Evolutionary conservation across 2,888 invertebrate genomes (phyloP), one percentile per base, ranked within the genome.

Genomic region (Acleris sparsana): DNA sequence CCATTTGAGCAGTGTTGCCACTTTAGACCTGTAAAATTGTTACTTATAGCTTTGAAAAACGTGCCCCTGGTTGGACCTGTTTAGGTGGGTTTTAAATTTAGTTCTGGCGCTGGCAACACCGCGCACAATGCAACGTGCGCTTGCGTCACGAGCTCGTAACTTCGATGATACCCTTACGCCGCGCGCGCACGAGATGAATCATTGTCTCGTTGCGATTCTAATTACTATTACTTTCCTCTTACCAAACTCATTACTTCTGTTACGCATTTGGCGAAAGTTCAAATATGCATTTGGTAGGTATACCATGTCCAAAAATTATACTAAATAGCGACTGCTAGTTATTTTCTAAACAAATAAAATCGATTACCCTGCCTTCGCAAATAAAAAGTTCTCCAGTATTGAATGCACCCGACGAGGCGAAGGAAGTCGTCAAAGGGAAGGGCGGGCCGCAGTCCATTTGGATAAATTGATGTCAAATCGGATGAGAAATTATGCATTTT

Each of bases 401-500:
- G 68, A 76, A 76, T 75, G 72, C 75, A 75, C 75, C 71, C 74
- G 70, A 76, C 72, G 72, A 77, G 73, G 71, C 74, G 60, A 55
- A 66, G 63, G 63, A 67, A 72, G 66, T 39, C 72, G 71, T 77
- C 75, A 75, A 77, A 75, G 73, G 70, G 73, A 66, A 70, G 71
- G 63, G 67, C 68, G 71, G 68, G 74, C 72, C 43, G 55, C 55
- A 65, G 64, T 62, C 62, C 63, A 75, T 75, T 76, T 73, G 71
- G 76, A 72, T 71, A 76, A 79, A 76, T 83, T 78, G 76, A 81
- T 85, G 90, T 91, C 88, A 87, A 92, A 90, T 92, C 88, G 87
- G 74, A 89, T 88, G 92, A 88, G 90, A 92, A 91, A 89, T 88
- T 87, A 88, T 89, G 81, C 85, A 86, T 88, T 92, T 92, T 89